These are phyloP conservation scores for Sanderia malayensis DNA, from an alignment of 30 jellyfish, hydroid and myxozoan species.

Conservation along the genomic window DNA sequence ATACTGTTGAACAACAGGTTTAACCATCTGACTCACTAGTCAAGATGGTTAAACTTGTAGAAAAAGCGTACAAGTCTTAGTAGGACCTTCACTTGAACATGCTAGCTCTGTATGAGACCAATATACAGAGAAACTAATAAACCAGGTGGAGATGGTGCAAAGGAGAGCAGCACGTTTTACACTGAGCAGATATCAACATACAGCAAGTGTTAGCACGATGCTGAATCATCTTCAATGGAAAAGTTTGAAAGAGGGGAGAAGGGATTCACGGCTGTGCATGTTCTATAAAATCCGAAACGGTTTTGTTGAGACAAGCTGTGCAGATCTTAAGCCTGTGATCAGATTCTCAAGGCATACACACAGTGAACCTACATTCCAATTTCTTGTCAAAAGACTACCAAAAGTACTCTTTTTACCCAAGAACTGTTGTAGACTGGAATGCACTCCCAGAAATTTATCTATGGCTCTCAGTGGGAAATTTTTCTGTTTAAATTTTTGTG, in stretches of 20 bases:
- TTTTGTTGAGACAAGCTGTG: too few species aligned
- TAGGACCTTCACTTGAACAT: slow-evolving; percentile 24
- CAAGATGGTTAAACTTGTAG: too few species aligned
- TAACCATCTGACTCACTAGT: too few species aligned
- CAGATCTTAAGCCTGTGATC: slow-evolving; percentile 8
- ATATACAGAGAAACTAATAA: slow-evolving; percentile 23
- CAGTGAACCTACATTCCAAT: slow-evolving; percentile 28
- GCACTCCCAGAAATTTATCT: slow-evolving; percentile 13
- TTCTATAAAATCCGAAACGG: slow-evolving; percentile 11
- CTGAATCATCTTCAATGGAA: slow-evolving; percentile 13
- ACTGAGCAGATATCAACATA: slow-evolving; percentile 24
- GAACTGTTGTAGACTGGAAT: slow-evolving; percentile 21
- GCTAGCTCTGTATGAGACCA: slow-evolving; percentile 31
- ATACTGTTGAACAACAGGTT: too few species aligned
- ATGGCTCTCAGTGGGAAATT: not conserved
- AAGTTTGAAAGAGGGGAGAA: slow-evolving; percentile 5
- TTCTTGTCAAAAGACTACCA: not conserved
- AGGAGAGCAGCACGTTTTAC: slow-evolving; percentile 39
- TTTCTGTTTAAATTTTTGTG: too few species aligned
- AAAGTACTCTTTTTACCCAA: too few species aligned
- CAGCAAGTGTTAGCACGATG: slow-evolving; percentile 27
- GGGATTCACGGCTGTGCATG: slow-evolving; percentile 26
- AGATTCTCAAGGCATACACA: slow-evolving; percentile 27
- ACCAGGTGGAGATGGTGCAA: slow-evolving; percentile 36
- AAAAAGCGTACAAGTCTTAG: slow-evolving; percentile 22